Evolutionary conservation across 2,888 invertebrate species (phyloP).

Genomic region (Drosophila pseudotalamancana): DNA sequence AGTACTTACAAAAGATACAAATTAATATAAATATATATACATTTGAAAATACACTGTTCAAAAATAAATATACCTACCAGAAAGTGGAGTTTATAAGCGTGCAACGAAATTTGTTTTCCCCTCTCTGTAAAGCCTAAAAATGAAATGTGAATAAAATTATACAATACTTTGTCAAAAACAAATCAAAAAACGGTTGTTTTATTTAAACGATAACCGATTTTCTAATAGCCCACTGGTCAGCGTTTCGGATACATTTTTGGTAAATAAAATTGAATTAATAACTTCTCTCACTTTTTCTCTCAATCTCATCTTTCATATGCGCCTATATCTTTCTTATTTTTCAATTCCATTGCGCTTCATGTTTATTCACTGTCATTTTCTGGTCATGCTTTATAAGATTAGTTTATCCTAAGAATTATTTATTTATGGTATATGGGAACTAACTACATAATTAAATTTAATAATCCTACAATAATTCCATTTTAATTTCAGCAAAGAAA

Average conservation of each 20-base stretch:
- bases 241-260: slow-evolving; percentile 56
- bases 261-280: slow-evolving; percentile 45
- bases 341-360: slow-evolving; percentile 42
- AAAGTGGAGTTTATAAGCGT: slow-evolving; percentile 81
- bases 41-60: slow-evolving; percentile 24
- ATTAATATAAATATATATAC: slow-evolving; percentile 2
- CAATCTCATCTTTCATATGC: slow-evolving; percentile 32
- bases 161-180: slow-evolving; percentile 59
- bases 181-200: slow-evolving; percentile 55
- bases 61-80: slow-evolving; percentile 51
- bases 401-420: neutral
- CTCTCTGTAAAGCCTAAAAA: slow-evolving; percentile 57
- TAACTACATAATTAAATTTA: too few species aligned
- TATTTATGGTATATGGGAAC: too few species aligned
- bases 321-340: slow-evolving; percentile 18
- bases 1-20: slow-evolving; percentile 25
- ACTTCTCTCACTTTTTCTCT: slow-evolving; percentile 24
- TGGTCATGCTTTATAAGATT: slow-evolving; percentile 60
- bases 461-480: too few species aligned
- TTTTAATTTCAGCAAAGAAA: slow-evolving; percentile 1
- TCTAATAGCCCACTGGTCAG: slow-evolving; percentile 31
- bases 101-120: slow-evolving; percentile 43
- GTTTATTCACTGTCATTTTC: slow-evolving; percentile 81
- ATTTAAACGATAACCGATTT: slow-evolving; percentile 38
- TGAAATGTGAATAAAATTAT: slow-evolving; percentile 59